A percentile compares a stretch with the other conserved stretches of the same genome.
These are phyloP conservation scores for Platichthys flesus DNA, from an alignment of 2,113 vertebrate genomes.

Conservation along the genomic window DNA sequence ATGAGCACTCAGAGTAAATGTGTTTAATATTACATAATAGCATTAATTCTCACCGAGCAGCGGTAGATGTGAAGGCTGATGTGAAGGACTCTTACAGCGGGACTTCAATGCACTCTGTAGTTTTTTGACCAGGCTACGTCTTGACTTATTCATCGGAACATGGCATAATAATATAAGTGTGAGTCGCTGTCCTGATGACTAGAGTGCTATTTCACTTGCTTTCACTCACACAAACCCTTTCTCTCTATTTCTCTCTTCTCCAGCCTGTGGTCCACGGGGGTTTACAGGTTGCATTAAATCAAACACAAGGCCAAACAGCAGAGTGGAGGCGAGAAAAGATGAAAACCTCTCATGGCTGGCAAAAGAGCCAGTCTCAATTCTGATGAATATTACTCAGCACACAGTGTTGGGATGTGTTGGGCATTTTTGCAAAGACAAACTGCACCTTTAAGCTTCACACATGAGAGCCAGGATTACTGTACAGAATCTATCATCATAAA, in stretches of 20 bases:
- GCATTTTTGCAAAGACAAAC: not conserved
- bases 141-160: constrained; percentile 55
- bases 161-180: constrained; percentile 30
- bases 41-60: constrained; percentile 27
- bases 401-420: not conserved
- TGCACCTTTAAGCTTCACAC: not conserved
- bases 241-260: not conserved
- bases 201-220: constrained; percentile 4
- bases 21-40: constrained; percentile 59
- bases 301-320: constrained; percentile 34
- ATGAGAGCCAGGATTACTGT: not conserved
- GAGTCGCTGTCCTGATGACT: constrained; percentile 19
- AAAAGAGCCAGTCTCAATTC: constrained; percentile 3
- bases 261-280: not conserved
- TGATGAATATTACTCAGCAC: constrained; percentile 18
- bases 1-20: constrained; percentile 44
- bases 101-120: constrained; percentile 13
- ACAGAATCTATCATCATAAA: not conserved
- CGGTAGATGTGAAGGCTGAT: constrained; percentile 2
- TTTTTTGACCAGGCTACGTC: constrained; percentile 25
- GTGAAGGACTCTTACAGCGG: constrained; percentile 11
- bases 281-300: constrained; percentile 46
- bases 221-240: not conserved
- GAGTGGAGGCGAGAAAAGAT: constrained; percentile 18
- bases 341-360: constrained; percentile 15